These are phyloP conservation scores for Campopleginae sp. DNA, from an alignment of 2,888 invertebrate genomes.

Conservation along the genomic window DNA sequence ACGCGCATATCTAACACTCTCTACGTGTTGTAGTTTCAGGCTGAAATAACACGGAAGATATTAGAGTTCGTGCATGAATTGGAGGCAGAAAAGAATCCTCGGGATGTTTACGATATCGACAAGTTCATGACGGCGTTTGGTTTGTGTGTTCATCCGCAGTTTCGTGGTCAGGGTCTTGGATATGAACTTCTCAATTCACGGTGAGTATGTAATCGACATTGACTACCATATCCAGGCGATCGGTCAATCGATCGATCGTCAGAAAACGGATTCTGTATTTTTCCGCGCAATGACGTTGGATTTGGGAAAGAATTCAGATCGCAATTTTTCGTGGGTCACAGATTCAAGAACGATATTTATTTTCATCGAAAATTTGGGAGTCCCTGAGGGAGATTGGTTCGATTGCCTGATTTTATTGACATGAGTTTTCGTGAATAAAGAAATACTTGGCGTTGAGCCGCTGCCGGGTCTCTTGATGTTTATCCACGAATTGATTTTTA, in stretches of 20 bases:
- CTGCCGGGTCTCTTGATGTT: too few species aligned
- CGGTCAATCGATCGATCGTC: not conserved
- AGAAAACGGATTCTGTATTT: not conserved
- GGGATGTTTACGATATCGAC: slow-evolving; percentile 73
- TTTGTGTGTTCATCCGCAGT: slow-evolving; percentile 78
- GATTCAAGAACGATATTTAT: not conserved
- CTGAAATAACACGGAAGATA: slow-evolving; percentile 51
- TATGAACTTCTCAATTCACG: slow-evolving; percentile 75
- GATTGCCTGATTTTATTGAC: too few species aligned
- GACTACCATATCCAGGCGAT: too few species aligned
- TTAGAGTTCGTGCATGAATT: slow-evolving; percentile 57
- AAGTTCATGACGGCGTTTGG: slow-evolving; percentile 80
- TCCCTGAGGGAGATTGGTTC: too few species aligned
- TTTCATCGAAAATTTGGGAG: not conserved
- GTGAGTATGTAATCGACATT: slow-evolving; percentile 58
- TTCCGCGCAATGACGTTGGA: too few species aligned
- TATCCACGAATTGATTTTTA: too few species aligned
- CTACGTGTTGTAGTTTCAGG: slow-evolving; percentile 35
- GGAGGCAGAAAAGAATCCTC: slow-evolving; percentile 60
- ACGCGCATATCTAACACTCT: not conserved
- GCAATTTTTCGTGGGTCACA: not conserved
- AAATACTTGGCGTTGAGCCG: too few species aligned
- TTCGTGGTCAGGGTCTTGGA: slow-evolving; percentile 80
- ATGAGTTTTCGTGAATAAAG: too few species aligned
- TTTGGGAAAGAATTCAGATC: not conserved